A percentile compares a stretch with the other conserved stretches of the same genome.
These are phyloP conservation scores for Pithys albifrons DNA, from an alignment of 2,113 vertebrate species.

Conservation along the genomic window DNA sequence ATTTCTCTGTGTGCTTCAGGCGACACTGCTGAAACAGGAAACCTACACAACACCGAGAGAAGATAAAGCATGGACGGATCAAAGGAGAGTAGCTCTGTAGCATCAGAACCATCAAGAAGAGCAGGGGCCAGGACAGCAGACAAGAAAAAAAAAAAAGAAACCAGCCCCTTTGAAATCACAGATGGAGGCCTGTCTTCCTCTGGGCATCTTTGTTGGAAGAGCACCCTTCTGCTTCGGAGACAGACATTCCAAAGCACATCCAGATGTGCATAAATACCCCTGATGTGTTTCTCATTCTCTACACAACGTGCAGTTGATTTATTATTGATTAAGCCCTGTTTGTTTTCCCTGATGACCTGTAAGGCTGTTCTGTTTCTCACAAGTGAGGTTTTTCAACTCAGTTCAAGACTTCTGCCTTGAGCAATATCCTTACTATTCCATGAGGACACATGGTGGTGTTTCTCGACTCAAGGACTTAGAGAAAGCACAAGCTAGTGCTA, in stretches of 20 bases:
- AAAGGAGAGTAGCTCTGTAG: slow-evolving; percentile 35
- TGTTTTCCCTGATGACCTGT: not conserved
- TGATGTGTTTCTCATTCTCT: slow-evolving; percentile 45
- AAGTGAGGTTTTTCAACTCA: slow-evolving; percentile 7
- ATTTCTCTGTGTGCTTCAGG: not conserved
- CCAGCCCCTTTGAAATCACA: slow-evolving; percentile 53
- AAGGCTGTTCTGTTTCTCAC: not conserved
- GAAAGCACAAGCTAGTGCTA: not conserved
- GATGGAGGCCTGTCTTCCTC: slow-evolving; percentile 48
- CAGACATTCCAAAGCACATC: slow-evolving; percentile 41
- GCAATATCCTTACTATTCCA: not conserved
- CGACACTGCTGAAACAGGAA: not conserved
- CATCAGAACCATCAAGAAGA: slow-evolving; percentile 25
- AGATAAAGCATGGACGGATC: slow-evolving; percentile 36
- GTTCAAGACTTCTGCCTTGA: not conserved
- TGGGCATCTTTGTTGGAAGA: slow-evolving; percentile 37
- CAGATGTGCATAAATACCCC: slow-evolving; percentile 70
- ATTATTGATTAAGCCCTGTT: slow-evolving; percentile 36
- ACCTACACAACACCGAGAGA: slow-evolving; percentile 10
- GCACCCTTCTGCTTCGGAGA: not conserved
- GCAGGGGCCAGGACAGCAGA: not conserved
- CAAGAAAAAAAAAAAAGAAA: not conserved
- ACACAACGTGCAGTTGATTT: slow-evolving; percentile 45
- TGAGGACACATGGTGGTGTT: not conserved
- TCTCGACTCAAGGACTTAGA: not conserved